phyloP scores from a whole-genome alignment of 2,888 invertebrate species.

The Mythimna vitellina region DNA sequence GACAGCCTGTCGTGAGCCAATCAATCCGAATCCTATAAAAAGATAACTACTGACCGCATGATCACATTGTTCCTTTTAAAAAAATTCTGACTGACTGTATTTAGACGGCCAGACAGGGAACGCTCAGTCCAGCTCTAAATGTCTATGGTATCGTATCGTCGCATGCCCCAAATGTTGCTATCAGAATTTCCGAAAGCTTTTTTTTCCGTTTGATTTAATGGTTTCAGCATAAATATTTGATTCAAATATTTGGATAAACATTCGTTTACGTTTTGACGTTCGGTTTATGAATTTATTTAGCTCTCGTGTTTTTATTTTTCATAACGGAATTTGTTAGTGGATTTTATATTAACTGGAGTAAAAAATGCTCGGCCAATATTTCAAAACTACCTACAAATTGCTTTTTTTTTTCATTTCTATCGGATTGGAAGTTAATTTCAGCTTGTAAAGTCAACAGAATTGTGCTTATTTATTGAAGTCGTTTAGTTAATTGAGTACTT shows the following conservation, averaged over 20 bases:
- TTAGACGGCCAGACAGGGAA: not conserved
- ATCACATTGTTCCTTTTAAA: not conserved
- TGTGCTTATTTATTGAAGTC: constrained; percentile 14
- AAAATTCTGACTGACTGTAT: not conserved
- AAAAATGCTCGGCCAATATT: constrained; percentile 23
- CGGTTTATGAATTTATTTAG: constrained; percentile 28
- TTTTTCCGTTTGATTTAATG: constrained; percentile 46
- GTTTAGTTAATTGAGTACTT: constrained; percentile 6
- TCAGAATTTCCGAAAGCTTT: constrained; percentile 18
- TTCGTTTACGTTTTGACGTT: constrained; percentile 33
- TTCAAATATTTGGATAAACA: constrained; percentile 34
- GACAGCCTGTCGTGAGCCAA: too few species aligned
- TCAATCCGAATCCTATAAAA: not conserved
- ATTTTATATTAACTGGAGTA: constrained; percentile 19
- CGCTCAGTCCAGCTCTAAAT: not conserved
- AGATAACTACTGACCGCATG: not conserved
- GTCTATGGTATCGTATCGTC: constrained; percentile 38
- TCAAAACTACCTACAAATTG: constrained; percentile 31
- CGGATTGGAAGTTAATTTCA: constrained; percentile 24
- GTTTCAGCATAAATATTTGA: constrained; percentile 39
- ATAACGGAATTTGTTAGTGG: constrained; percentile 3
- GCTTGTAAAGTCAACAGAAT: constrained; percentile 4
- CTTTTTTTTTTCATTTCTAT: constrained; percentile 24
- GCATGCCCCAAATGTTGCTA: constrained; percentile 47
- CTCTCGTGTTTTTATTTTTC: constrained; percentile 19